Evolutionary conservation across 2,888 invertebrate genomes (phyloP), one percentile per base, ranked within the genome.

Genomic region (Agrotis puta): DNA sequence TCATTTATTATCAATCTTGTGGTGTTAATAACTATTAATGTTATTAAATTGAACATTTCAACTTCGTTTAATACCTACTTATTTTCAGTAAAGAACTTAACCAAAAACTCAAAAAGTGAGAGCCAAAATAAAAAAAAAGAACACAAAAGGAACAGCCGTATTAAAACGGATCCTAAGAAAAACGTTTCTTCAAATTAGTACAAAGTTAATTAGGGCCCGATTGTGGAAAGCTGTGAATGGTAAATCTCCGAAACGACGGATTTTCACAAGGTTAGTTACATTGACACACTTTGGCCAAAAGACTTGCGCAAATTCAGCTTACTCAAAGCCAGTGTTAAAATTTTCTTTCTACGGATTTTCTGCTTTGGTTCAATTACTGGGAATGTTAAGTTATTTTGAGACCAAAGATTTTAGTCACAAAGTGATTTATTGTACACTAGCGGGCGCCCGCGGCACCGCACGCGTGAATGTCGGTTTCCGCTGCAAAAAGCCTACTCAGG

Each of bases 131-230:
- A 77, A 48, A 33, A 20, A 33, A 45, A 2, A 69, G 69, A 48
- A 43, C n/a, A 43, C 20, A 4, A 3, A 20, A 33, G 33, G n/a
- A 68, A 22, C 9, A 0, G 14, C 18, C 3, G 20, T 45, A 45
- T 48, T 27, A 53, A 48, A 45, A 56, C 16, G 20, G 16, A 68
- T 71, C 18, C 11, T 53, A 73, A 71, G 65, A 54, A 67, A 72
- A 73, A 56, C 22, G 70, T 61, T 62, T 5, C 27, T 53, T 22
- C 39, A 71, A 83, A 64, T 82, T 71, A 63, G 56, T 50, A 58
- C 62, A 74, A 74, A 74, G 20, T 70, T 79, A 83, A 83, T 84
- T 79, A 79, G 53, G 59, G 39, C 43, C 16, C 27, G 53, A 66
- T 62, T 69, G 58, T 71, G 56, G 53, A 16, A 64, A 9, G 22